These are phyloP conservation scores for Escarpia spicata DNA, from an alignment of 2,888 invertebrate genomes.

Conservation along the genomic window DNA sequence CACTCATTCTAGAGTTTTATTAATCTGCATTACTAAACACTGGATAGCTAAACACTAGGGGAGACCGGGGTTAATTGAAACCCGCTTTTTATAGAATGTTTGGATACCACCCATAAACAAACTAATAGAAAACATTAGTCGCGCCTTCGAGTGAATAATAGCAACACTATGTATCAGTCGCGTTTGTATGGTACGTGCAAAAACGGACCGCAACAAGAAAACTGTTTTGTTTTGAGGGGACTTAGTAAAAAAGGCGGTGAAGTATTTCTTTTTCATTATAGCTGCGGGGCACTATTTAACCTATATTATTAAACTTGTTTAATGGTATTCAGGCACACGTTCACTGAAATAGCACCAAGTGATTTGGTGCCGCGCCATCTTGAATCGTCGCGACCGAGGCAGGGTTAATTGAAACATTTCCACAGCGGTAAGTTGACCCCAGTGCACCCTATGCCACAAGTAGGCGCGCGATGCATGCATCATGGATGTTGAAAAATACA, in stretches of 20 bases:
- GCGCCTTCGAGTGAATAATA: neutral
- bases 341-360: neutral
- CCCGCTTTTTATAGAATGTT: neutral
- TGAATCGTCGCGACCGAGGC: too few species aligned
- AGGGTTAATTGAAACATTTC: too few species aligned
- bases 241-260: neutral
- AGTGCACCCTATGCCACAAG: too few species aligned
- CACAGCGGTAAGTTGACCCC: too few species aligned
- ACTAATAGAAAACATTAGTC: neutral
- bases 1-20: neutral
- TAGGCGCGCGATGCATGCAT: too few species aligned
- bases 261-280: neutral
- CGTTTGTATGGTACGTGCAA: neutral
- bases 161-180: neutral
- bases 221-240: neutral
- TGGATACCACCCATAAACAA: neutral
- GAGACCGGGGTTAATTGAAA: neutral
- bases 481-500: too few species aligned
- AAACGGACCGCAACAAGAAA: neutral
- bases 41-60: neutral
- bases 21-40: neutral
- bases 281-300: neutral
- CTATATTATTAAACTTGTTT: neutral
- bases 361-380: neutral
- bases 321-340: neutral